These are phyloP conservation scores for Sorex fumeus DNA, from an alignment of 2,113 vertebrate genomes.

Conservation along the genomic window DNA sequence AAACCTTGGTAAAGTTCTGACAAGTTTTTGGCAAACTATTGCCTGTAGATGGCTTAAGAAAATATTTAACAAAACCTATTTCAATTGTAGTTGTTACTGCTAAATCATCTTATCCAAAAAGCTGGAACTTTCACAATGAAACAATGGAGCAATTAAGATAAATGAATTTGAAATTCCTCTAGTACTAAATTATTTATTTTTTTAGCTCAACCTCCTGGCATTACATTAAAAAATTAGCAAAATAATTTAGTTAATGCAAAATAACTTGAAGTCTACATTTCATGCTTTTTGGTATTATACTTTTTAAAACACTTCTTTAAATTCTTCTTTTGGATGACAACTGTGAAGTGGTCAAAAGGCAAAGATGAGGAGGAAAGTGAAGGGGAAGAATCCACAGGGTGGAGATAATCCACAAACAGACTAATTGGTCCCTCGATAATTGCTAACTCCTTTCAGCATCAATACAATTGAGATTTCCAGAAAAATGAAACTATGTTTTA, in stretches of 20 bases:
- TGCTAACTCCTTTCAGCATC: conserved; percentile 45
- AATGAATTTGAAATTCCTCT: background rate
- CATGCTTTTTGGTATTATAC: background rate
- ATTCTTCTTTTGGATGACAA: conserved; percentile 60
- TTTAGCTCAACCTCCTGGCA: background rate
- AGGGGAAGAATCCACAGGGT: conserved; percentile 71
- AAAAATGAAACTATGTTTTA: conserved; percentile 66
- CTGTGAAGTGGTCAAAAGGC: conserved; percentile 69
- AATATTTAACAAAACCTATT: background rate
- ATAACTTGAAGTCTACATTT: conserved; percentile 24
- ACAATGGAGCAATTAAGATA: conserved; percentile 25
- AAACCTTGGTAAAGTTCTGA: conserved; percentile 35
- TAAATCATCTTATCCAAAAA: conserved; percentile 1
- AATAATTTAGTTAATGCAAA: background rate
- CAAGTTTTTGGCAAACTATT: background rate
- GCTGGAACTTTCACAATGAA: background rate
- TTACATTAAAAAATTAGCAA: conserved; percentile 53
- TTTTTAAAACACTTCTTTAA: conserved; percentile 54
- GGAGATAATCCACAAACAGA: conserved; percentile 75
- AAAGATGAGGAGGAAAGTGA: background rate
- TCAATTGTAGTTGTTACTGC: conserved; percentile 21
- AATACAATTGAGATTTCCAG: conserved; percentile 39
- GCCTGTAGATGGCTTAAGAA: background rate
- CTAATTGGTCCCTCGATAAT: conserved; percentile 81
- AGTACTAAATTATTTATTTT: background rate